Percentiles rank a stretch among this genome's conserved stretches.
Evolutionary conservation across 2,888 invertebrate species (phyloP).

Genomic region (Acanthacorydalis orientalis): DNA sequence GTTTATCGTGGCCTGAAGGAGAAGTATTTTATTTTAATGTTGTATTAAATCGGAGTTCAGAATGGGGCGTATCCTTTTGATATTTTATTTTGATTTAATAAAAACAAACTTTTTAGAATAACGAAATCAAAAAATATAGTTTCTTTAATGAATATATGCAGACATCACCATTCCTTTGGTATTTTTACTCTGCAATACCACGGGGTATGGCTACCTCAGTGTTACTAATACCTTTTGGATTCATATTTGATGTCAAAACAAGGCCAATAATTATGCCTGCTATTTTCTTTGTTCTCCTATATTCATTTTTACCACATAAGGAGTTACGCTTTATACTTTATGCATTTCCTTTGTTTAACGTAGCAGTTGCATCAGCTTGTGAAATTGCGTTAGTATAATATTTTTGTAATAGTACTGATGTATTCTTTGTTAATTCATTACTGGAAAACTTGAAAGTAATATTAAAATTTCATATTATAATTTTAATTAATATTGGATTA

Average conservation of each 20-base stretch:
- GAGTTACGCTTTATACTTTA: constrained; percentile 96
- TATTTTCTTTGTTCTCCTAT: constrained; percentile 67
- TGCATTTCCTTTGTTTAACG: constrained; percentile 85
- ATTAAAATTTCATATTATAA: no score
- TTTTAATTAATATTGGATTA: background rate
- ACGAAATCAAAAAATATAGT: no score
- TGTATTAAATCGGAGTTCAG: constrained; percentile 79
- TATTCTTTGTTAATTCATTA: background rate
- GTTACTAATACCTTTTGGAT: constrained; percentile 60
- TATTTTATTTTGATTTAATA: constrained; percentile 7
- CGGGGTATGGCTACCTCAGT: constrained; percentile 73
- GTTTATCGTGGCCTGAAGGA: constrained; percentile 90
- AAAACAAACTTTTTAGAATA: background rate
- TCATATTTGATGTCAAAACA: constrained; percentile 53
- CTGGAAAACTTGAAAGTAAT: no score
- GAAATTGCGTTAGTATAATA: constrained; percentile 62
- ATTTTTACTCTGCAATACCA: constrained; percentile 94
- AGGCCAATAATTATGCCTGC: constrained; percentile 52
- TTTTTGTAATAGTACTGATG: background rate
- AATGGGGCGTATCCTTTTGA: constrained; percentile 91
- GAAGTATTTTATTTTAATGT: constrained; percentile 95
- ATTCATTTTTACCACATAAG: constrained; percentile 93
- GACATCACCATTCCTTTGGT: constrained; percentile 94
- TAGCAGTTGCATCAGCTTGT: constrained; percentile 74
- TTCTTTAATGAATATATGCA: constrained; percentile 28